Conservation (phyloP, 2,113 vertebrate genomes). For the Chinchilla lanigera region DNA sequence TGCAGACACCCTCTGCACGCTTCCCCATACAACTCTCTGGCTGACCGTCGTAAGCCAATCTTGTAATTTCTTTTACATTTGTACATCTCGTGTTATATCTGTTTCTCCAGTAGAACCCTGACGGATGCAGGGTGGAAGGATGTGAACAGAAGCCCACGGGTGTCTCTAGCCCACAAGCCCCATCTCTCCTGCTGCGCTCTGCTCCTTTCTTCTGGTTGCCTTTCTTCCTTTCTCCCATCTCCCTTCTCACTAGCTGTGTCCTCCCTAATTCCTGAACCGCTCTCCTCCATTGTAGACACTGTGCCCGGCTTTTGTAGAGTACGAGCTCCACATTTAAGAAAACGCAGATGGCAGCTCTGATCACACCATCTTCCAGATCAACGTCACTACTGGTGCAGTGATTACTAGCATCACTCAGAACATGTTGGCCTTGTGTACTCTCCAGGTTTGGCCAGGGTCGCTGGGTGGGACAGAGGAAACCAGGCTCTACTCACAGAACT, state of each 20-base stretch:
- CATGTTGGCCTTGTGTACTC: slow-evolving; percentile 49
- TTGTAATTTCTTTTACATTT: too few species aligned
- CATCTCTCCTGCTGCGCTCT: neutral
- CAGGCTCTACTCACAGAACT: neutral
- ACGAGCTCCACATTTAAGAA: slow-evolving; percentile 62
- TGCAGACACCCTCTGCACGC: too few species aligned
- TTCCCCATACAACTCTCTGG: too few species aligned
- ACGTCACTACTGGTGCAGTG: slow-evolving; percentile 78
- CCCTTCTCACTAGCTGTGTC: neutral
- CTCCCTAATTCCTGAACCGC: slow-evolving; percentile 25
- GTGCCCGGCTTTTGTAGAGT: slow-evolving; percentile 73
- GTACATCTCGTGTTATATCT: too few species aligned
- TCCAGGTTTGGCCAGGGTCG: slow-evolving; percentile 46
- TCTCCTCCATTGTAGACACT: slow-evolving; percentile 70
- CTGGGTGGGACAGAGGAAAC: neutral
- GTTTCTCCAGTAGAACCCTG: too few species aligned
- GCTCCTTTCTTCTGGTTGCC: neutral
- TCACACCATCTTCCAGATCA: slow-evolving; percentile 81
- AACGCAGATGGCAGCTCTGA: slow-evolving; percentile 35
- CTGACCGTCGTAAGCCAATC: too few species aligned
- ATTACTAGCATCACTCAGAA: neutral
- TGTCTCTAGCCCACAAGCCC: neutral
- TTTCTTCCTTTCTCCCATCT: neutral
- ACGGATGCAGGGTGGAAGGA: too few species aligned
- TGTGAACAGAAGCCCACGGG: neutral